These are phyloP conservation scores for Drosophila subpulchrella DNA, from an alignment of 1,140 invertebrate genomes.

Conservation along the genomic window DNA sequence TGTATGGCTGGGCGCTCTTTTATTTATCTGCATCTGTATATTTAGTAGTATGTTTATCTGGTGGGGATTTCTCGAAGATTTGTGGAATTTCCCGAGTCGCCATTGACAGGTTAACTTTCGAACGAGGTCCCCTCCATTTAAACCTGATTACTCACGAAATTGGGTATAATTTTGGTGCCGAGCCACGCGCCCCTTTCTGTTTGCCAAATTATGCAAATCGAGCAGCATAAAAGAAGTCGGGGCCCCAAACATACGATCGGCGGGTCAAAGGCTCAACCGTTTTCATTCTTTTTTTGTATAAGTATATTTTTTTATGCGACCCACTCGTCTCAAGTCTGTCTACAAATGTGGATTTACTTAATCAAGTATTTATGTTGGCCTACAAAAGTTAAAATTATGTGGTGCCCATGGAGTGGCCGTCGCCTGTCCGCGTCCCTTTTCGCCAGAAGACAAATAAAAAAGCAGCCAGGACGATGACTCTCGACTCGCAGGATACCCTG, in stretches of 20 bases:
- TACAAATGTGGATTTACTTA: slow-evolving; percentile 74
- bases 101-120: slow-evolving; percentile 45
- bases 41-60: slow-evolving; percentile 36
- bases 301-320: not conserved
- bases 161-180: slow-evolving; percentile 35
- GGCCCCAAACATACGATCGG: slow-evolving; percentile 20
- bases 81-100: slow-evolving; percentile 24
- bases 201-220: slow-evolving; percentile 60
- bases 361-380: slow-evolving; percentile 73
- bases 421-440: slow-evolving; percentile 8
- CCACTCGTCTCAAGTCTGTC: slow-evolving; percentile 58
- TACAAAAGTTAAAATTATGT: slow-evolving; percentile 72
- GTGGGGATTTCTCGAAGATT: slow-evolving; percentile 50
- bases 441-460: slow-evolving; percentile 54
- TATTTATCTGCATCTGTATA: slow-evolving; percentile 47
- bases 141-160: slow-evolving; percentile 45
- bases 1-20: slow-evolving; percentile 23
- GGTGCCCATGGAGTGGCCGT: slow-evolving; percentile 44
- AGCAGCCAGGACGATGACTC: not conserved
- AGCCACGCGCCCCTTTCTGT: slow-evolving; percentile 19
- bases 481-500: not conserved
- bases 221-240: slow-evolving; percentile 38
- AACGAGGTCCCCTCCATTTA: not conserved
- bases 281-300: not conserved
- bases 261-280: slow-evolving; percentile 32